Evolutionary conservation across 2,888 invertebrate genomes (phyloP).

Genomic region (Drosophila fulvimacula): DNA sequence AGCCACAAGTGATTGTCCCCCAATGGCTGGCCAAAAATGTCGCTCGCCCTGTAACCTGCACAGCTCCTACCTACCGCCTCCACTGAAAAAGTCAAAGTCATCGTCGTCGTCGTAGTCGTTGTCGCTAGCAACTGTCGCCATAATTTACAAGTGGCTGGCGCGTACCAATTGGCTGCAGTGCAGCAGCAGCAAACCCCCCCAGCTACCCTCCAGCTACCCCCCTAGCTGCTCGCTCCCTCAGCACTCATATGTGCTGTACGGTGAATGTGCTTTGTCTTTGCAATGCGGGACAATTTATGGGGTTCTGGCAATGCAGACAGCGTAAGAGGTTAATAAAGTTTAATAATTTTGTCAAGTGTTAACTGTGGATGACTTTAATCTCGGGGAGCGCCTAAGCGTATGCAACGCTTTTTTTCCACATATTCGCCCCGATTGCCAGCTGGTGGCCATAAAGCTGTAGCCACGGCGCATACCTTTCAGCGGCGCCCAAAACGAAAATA

Average conservation of each 20-base stretch:
- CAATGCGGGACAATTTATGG: conserved; percentile 58
- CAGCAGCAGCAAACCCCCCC: not conserved
- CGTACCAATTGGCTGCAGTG: conserved; percentile 66
- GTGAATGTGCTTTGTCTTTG: conserved; percentile 59
- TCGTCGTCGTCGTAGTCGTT: conserved; percentile 14
- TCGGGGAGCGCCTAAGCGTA: conserved; percentile 44
- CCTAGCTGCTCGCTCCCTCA: not conserved
- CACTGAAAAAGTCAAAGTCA: conserved; percentile 28
- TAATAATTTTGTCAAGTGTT: conserved; percentile 71
- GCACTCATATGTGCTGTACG: conserved; percentile 23
- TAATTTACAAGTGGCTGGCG: conserved; percentile 68
- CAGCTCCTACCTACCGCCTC: not conserved
- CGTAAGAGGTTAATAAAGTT: conserved; percentile 73
- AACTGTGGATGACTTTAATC: conserved; percentile 64
- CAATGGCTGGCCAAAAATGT: conserved; percentile 30
- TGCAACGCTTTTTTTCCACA: conserved; percentile 25
- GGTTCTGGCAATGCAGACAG: conserved; percentile 49
- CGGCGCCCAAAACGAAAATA: conserved; percentile 35
- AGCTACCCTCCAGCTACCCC: not conserved
- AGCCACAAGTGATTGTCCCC: conserved; percentile 39
- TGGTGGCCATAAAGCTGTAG: conserved; percentile 45
- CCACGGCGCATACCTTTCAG: conserved; percentile 16
- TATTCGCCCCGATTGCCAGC: conserved; percentile 32
- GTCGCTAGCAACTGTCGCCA: conserved; percentile 60
- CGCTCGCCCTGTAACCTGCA: conserved; percentile 7